Percentiles rank a stretch among this genome's conserved stretches.
phyloP scores from a whole-genome alignment of 2,797 vertebrate species.

The Sebastes trivittatus region DNA sequence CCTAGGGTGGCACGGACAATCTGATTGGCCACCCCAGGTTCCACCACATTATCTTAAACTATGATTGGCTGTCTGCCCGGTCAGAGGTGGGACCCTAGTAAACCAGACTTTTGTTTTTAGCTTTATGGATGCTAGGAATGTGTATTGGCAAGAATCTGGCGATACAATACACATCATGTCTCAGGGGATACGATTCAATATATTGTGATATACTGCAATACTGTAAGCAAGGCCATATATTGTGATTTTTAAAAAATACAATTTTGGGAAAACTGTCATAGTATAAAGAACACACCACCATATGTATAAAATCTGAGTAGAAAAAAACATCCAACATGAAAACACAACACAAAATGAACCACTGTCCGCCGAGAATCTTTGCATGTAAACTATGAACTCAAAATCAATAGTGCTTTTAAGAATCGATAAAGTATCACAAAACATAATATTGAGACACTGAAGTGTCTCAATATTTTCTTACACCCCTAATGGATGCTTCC shows the following conservation, averaged over 20 bases:
- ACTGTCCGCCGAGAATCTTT: not conserved
- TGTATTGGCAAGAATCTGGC: too few species aligned
- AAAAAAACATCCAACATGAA: too few species aligned
- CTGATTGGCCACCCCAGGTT: not conserved
- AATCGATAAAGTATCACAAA: not conserved
- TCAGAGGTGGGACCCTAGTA: not conserved
- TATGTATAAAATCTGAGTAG: not conserved
- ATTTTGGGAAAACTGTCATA: not conserved
- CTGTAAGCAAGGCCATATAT: not conserved
- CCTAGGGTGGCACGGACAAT: fast-evolving
- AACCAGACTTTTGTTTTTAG: not conserved
- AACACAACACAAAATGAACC: not conserved
- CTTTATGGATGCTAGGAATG: fast-evolving
- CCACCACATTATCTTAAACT: not conserved
- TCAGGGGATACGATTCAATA: not conserved
- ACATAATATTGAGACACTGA: not conserved
- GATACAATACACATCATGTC: too few species aligned
- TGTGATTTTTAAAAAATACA: fast-evolving
- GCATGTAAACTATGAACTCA: not conserved
- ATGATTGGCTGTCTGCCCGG: too few species aligned
- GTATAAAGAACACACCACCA: not conserved
- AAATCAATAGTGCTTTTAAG: not conserved
- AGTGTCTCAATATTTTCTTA: not conserved
- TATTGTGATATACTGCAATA: not conserved
- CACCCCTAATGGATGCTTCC: not conserved